These are phyloP conservation scores for Lissonota sp. DNA, from an alignment of 2,888 invertebrate genomes.

Conservation along the genomic window DNA sequence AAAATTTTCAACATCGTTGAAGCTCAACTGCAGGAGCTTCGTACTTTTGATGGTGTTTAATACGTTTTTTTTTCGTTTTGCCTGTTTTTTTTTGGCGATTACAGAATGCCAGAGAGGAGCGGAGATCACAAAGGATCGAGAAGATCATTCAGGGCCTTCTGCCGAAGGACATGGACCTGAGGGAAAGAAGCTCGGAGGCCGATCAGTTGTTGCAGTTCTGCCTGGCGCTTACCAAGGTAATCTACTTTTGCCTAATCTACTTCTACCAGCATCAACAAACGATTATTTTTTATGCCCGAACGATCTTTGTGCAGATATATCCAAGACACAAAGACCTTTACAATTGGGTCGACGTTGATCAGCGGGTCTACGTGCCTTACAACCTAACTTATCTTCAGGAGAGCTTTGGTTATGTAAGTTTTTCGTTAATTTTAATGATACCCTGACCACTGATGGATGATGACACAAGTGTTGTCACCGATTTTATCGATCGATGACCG, in stretches of 20 bases:
- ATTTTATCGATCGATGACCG: not conserved
- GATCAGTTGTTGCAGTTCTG: conserved; percentile 83
- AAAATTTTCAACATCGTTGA: conserved; percentile 13
- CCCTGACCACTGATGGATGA: conserved; percentile 11
- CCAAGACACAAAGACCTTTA: conserved; percentile 83
- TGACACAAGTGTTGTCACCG: not conserved
- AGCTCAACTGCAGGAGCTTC: conserved; percentile 2
- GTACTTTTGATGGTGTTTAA: conserved; percentile 17
- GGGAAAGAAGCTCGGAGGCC: conserved; percentile 80
- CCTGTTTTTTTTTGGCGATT: conserved; percentile 51
- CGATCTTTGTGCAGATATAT: conserved; percentile 76
- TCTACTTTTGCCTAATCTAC: not conserved
- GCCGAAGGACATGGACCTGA: conserved; percentile 81
- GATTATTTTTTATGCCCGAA: not conserved
- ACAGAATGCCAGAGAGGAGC: conserved; percentile 82
- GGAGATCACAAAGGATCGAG: conserved; percentile 80
- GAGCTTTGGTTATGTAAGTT: conserved; percentile 84
- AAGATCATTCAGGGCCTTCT: conserved; percentile 81
- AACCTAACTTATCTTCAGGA: conserved; percentile 83
- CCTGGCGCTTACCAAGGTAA: conserved; percentile 82
- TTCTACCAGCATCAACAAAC: not conserved
- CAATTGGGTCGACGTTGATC: conserved; percentile 82
- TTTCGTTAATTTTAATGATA: conserved; percentile 53
- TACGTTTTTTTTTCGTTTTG: not conserved
- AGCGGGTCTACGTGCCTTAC: conserved; percentile 82